phyloP scores from a whole-genome alignment of 2,113 vertebrate species.

The Capreolus pygargus region DNA sequence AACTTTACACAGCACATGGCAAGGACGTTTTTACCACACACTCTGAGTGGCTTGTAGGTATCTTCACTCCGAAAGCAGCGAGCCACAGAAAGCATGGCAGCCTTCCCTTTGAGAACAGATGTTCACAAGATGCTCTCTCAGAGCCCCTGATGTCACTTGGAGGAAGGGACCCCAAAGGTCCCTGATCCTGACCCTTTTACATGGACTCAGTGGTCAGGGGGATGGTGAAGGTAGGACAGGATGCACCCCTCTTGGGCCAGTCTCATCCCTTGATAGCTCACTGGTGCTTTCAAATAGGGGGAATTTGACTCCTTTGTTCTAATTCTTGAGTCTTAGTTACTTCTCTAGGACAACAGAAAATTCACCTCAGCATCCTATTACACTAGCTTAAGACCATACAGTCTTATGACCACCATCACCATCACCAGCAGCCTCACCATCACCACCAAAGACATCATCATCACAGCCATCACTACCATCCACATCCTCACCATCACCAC shows the following conservation, averaged over 20 bases:
- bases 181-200: not conserved
- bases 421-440: fast-evolving
- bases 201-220: not conserved
- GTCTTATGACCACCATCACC: fast-evolving
- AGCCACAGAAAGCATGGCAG: not conserved
- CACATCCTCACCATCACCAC: fast-evolving
- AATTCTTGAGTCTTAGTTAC: not conserved
- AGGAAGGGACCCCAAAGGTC: not conserved
- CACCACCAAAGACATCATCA: not conserved
- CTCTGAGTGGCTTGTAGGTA: not conserved
- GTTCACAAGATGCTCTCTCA: not conserved
- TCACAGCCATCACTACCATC: fast-evolving
- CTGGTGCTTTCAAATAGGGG: not conserved
- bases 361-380: not conserved
- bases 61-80: not conserved
- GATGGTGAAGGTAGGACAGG: not conserved
- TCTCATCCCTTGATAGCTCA: not conserved
- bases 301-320: not conserved
- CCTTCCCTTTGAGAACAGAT: not conserved
- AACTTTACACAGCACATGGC: not conserved
- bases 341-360: not conserved
- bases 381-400: not conserved
- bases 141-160: not conserved
- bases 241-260: not conserved
- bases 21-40: not conserved